Evolutionary conservation across 1,140 invertebrate species (phyloP), one percentile per base, ranked within the genome.

Genomic region (Coptotermes formosanus): DNA sequence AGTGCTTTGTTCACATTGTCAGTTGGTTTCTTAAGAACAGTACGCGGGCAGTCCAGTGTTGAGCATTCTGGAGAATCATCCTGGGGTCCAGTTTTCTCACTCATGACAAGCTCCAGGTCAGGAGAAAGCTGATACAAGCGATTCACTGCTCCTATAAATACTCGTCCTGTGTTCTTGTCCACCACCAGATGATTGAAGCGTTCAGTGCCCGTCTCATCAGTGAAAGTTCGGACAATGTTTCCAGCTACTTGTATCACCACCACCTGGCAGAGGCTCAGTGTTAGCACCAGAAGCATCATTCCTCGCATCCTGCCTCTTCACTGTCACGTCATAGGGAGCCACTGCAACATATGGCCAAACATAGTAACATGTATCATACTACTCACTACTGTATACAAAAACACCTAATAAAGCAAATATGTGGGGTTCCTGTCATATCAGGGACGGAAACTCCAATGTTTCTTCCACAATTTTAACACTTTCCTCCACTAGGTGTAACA

Each of bases 1-100:
- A 99, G 92, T 59, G 97, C 98, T 91, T 99, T 99, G 92, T 99
- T 99, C 87, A 97, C 95, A 91, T 98, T 99, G 91, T 99, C 95
- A 21, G 96, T 97, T 4, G 93, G 93, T 88, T 94, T 94, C 87
- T 93, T 94, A 86, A 94, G 92, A 69, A 94, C 93, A 87, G 94
- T 94, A 2, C 94, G 91, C 9, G 95, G 95, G 90, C 96, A 97
- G 89, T 97, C 95, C 75, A 95, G 92, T 88, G 97, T 96, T 81
- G 97, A 97, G 91, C 98, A 99, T 86, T 97, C 94, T 19, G 95
- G 94, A 69, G 96, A 97, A 92, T 99, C 98, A 88, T 96, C 94
- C 89, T 95, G 48, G 19, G 98, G 98, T 0, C 98, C 98, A 30
- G 98, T 99, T 87, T 94, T 92, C 43, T 96, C 96, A 48, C 93